phyloP scores from a whole-genome alignment of 2,888 invertebrate genomes.

The Parelbella ahira region DNA sequence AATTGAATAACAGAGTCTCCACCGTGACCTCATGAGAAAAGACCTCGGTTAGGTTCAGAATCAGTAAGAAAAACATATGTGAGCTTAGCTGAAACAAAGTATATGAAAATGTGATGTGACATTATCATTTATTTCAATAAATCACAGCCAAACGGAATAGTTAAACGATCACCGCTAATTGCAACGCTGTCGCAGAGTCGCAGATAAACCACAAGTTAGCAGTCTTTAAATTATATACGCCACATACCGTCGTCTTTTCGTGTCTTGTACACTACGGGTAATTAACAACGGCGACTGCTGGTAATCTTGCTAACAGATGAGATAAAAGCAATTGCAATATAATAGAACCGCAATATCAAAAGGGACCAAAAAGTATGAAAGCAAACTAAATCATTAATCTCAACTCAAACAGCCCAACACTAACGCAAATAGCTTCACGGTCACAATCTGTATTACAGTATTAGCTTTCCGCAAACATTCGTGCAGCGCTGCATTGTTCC shows the following conservation, averaged over 20 bases:
- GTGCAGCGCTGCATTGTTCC: conserved; percentile 23
- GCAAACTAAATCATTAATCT: conserved; percentile 26
- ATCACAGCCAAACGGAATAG: too few species aligned
- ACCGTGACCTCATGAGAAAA: too few species aligned
- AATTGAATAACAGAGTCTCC: too few species aligned
- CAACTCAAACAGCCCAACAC: conserved; percentile 24
- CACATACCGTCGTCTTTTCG: too few species aligned
- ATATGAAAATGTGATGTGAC: too few species aligned
- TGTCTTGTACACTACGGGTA: conserved; percentile 4
- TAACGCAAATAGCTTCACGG: conserved; percentile 22
- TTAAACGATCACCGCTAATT: neutral
- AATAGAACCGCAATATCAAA: conserved; percentile 7
- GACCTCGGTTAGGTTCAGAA: too few species aligned
- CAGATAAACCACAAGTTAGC: too few species aligned
- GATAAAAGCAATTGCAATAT: conserved; percentile 8
- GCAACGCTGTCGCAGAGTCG: too few species aligned
- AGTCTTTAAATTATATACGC: too few species aligned
- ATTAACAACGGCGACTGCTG: conserved; percentile 15
- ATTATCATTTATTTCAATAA: too few species aligned
- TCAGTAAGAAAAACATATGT: too few species aligned
- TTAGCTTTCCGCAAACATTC: conserved; percentile 26
- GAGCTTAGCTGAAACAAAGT: too few species aligned
- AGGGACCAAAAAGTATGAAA: conserved; percentile 10
- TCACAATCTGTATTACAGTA: conserved; percentile 26
- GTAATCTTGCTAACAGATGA: conserved; percentile 7